Evolutionary conservation across 2,888 invertebrate genomes (phyloP).

Genomic region (Portevinia maculata): DNA sequence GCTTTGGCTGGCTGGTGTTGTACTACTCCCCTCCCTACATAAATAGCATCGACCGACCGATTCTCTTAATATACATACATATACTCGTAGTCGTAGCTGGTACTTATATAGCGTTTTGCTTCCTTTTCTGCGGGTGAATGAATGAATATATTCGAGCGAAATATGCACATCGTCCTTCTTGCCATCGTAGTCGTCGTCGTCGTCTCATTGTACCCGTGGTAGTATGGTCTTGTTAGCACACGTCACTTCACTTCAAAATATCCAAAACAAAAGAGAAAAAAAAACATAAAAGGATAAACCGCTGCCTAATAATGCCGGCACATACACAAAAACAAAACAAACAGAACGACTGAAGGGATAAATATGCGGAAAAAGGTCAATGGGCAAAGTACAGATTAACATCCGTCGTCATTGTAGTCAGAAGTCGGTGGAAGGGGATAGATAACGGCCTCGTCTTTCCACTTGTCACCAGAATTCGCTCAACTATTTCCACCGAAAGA

Average conservation of each 20-base stretch:
- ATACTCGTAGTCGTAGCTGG: conserved; percentile 8
- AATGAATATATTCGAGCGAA: conserved; percentile 64
- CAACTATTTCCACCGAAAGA: conserved; percentile 24
- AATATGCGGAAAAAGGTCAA: conserved; percentile 72
- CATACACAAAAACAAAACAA: conserved; percentile 64
- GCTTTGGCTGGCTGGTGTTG: conserved; percentile 28
- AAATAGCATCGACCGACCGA: conserved; percentile 19
- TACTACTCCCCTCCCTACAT: conserved; percentile 27
- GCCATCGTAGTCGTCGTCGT: conserved; percentile 18
- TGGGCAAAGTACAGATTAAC: conserved; percentile 42
- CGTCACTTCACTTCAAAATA: conserved; percentile 73
- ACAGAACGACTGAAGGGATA: conserved; percentile 58
- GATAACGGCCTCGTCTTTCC: not conserved
- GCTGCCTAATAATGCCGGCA: conserved; percentile 64
- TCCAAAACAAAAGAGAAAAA: conserved; percentile 60
- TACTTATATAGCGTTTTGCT: conserved; percentile 40
- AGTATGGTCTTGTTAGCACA: conserved; percentile 67
- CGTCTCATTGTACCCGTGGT: conserved; percentile 24
- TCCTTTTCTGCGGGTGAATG: conserved; percentile 70
- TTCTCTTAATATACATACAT: conserved; percentile 8
- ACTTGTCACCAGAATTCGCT: conserved; percentile 5
- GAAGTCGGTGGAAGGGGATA: not conserved
- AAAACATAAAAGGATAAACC: conserved; percentile 63
- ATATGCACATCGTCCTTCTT: conserved; percentile 55
- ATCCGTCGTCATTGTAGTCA: conserved; percentile 26